A percentile compares a stretch with the other conserved stretches of the same genome.
Evolutionary conservation across 1,140 invertebrate genomes (phyloP).

Genomic region (Drosophila ficusphila): DNA sequence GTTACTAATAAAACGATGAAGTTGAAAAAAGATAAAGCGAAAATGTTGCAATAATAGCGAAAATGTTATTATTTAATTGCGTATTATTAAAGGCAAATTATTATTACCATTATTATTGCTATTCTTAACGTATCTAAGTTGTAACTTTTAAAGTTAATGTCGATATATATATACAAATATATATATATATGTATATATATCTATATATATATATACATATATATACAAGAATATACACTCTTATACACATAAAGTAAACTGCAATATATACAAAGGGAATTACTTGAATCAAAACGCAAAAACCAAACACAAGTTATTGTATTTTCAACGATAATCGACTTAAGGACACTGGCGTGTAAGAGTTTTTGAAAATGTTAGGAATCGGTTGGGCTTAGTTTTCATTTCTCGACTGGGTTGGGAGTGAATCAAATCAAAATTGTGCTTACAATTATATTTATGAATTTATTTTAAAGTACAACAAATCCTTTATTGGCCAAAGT

Average conservation of each 20-base stretch:
- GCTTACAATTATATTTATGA: conserved; percentile 76
- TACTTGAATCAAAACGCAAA: conserved; percentile 70
- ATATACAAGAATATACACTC: conserved; percentile 54
- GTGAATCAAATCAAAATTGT: conserved; percentile 68
- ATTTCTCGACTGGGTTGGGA: conserved; percentile 26
- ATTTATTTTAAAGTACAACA: conserved; percentile 80
- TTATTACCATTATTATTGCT: conserved; percentile 70
- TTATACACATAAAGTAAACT: conserved; percentile 61
- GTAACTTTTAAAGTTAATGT: conserved; percentile 78
- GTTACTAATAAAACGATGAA: conserved; percentile 36
- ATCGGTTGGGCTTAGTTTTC: conserved; percentile 32
- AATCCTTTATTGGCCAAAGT: conserved; percentile 76
- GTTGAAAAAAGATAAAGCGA: conserved; percentile 29
- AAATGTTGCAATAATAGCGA: conserved; percentile 79
- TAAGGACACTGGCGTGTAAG: conserved; percentile 1
- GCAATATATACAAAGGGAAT: conserved; percentile 79
- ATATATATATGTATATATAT: conserved; percentile 35
- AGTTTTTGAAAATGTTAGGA: conserved; percentile 39
- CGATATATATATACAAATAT: conserved; percentile 53
- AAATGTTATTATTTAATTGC: conserved; percentile 80
- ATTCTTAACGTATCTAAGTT: conserved; percentile 74
- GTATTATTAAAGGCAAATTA: conserved; percentile 76
- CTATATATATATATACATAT: conserved; percentile 32
- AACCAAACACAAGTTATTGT: conserved; percentile 37
- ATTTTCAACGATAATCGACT: conserved; percentile 38